Evolutionary conservation across 2,888 invertebrate genomes (phyloP).

Genomic region (Lomographa bimaculata): DNA sequence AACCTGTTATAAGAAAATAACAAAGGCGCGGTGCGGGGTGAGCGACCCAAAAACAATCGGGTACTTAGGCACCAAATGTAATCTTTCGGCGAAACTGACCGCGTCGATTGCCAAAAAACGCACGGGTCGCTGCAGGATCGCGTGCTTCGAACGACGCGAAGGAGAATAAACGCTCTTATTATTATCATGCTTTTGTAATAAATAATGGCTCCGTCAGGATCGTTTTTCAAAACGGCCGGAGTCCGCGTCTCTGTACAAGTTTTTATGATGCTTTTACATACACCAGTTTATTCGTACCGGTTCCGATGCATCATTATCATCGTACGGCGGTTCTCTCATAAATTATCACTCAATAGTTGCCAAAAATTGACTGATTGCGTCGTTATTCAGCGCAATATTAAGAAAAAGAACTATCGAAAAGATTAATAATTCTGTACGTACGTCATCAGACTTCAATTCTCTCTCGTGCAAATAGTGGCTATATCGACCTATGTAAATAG

Average conservation of each 20-base stretch:
- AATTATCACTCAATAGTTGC: slow-evolving; percentile 54
- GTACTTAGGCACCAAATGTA: slow-evolving; percentile 74
- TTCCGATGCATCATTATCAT: slow-evolving; percentile 64
- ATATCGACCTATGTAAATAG: slow-evolving; percentile 29
- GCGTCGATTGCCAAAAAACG: slow-evolving; percentile 74
- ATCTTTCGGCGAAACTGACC: slow-evolving; percentile 74
- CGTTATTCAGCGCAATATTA: no score
- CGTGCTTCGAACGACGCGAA: slow-evolving; percentile 52
- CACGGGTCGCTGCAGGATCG: slow-evolving; percentile 46
- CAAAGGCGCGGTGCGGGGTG: slow-evolving; percentile 56
- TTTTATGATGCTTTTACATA: slow-evolving; percentile 51
- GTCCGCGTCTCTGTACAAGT: slow-evolving; percentile 50
- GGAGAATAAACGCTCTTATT: slow-evolving; percentile 62
- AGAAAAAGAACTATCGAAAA: slow-evolving; percentile 34
- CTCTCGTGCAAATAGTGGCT: slow-evolving; percentile 10
- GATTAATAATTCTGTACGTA: slow-evolving; percentile 22
- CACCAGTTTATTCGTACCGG: slow-evolving; percentile 52
- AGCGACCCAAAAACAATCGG: slow-evolving; percentile 78
- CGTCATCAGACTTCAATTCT: slow-evolving; percentile 7
- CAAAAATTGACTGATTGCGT: slow-evolving; percentile 55
- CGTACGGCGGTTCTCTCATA: slow-evolving; percentile 47
- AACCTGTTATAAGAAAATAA: slow-evolving; percentile 59
- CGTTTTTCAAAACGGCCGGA: slow-evolving; percentile 59
- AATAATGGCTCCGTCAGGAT: slow-evolving; percentile 60
- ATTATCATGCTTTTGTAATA: slow-evolving; percentile 68